A percentile compares a stretch with the other conserved stretches of the same genome.
phyloP scores from a whole-genome alignment of 1,140 invertebrate genomes.

The Aphidius ervi region DNA sequence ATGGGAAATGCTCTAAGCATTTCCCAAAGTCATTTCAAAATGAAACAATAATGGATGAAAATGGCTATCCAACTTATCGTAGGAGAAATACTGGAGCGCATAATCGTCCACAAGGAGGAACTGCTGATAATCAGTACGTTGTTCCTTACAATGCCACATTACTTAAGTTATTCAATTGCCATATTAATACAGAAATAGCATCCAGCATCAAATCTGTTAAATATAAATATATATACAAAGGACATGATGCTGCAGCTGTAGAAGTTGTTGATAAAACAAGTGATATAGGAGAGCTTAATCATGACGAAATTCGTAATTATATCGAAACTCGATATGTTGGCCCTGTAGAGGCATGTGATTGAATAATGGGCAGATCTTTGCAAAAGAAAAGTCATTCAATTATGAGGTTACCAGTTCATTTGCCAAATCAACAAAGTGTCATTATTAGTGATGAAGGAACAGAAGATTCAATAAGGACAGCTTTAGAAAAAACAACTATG shows the following conservation, averaged over 20 bases:
- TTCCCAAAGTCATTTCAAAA: conserved; percentile 36
- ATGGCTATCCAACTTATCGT: conserved; percentile 32
- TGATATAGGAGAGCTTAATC: background rate
- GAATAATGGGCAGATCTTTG: conserved; percentile 4
- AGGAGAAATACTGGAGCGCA: conserved; percentile 8
- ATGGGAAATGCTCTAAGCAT: conserved; percentile 28
- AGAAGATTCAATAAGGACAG: background rate
- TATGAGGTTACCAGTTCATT: conserved; percentile 7
- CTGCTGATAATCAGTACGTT: conserved; percentile 13
- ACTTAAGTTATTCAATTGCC: conserved; percentile 16
- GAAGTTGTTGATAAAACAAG: background rate
- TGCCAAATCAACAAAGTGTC: conserved; percentile 1
- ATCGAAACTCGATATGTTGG: background rate
- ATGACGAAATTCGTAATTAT: background rate
- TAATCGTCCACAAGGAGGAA: background rate
- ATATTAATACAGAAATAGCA: conserved; percentile 16
- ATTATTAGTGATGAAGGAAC: background rate
- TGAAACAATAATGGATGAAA: conserved; percentile 33
- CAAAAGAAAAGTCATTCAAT: conserved; percentile 7
- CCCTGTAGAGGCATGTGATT: conserved; percentile 1
- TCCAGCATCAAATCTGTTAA: conserved; percentile 4
- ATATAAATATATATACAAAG: conserved; percentile 13
- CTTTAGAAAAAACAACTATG: conserved; percentile 5
- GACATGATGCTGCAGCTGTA: background rate
- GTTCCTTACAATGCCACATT: conserved; percentile 17